Percentiles rank a stretch among this genome's conserved stretches.
phyloP scores from a whole-genome alignment of 2,888 invertebrate species.

The Entomobrya proxima region DNA sequence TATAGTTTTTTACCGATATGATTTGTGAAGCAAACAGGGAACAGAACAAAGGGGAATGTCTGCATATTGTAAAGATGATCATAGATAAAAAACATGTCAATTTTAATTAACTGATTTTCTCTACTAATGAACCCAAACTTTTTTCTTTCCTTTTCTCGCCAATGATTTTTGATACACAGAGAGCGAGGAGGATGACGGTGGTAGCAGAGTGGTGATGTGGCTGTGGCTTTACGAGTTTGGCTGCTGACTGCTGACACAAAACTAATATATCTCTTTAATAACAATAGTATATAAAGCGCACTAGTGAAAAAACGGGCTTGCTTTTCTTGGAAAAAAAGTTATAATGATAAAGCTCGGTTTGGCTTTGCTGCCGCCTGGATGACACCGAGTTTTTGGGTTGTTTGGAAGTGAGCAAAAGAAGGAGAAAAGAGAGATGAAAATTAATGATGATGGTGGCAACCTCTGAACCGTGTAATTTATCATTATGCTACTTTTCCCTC shows the following conservation, averaged over 20 bases:
- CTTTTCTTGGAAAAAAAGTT: slow-evolving; percentile 39
- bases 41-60: background rate
- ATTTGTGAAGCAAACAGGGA: background rate
- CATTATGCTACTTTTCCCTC: slow-evolving; percentile 53
- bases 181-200: background rate
- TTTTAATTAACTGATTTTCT: slow-evolving; percentile 63
- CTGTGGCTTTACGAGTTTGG: slow-evolving; percentile 21
- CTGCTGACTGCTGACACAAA: background rate
- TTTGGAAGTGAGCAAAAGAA: slow-evolving; percentile 14
- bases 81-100: slow-evolving; percentile 37
- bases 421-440: slow-evolving; percentile 43
- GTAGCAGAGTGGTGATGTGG: slow-evolving; percentile 2
- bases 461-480: slow-evolving; percentile 65
- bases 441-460: slow-evolving; percentile 62
- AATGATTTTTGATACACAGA: background rate
- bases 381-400: background rate
- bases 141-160: slow-evolving; percentile 8
- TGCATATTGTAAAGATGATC: background rate
- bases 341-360: slow-evolving; percentile 6
- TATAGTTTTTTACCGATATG: no score
- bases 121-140: slow-evolving; percentile 58
- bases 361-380: background rate
- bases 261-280: background rate
- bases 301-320: background rate
- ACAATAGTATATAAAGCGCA: background rate